phyloP scores from a whole-genome alignment of 2,113 vertebrate genomes.

The Bubo bubo region DNA sequence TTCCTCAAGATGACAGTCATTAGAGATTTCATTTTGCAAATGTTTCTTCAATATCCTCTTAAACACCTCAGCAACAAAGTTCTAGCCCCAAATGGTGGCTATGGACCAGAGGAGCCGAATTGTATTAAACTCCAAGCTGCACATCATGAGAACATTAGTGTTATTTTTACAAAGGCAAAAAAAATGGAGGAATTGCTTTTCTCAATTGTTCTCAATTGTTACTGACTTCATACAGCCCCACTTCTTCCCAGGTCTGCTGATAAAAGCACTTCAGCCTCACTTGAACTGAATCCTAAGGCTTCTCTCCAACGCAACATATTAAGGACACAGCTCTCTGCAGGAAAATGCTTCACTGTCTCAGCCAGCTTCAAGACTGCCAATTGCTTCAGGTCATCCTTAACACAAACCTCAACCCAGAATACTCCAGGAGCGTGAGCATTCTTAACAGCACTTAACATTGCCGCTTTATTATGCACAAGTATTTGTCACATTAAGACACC shows the following conservation, averaged over 20 bases:
- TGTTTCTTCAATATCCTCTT: background rate
- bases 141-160: background rate
- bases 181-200: background rate
- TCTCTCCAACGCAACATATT: background rate
- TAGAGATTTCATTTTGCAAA: background rate
- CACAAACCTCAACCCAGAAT: background rate
- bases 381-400: background rate
- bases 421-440: background rate
- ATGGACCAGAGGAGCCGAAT: background rate
- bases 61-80: background rate
- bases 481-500: background rate
- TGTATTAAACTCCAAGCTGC: background rate
- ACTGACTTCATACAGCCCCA: background rate
- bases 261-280: background rate
- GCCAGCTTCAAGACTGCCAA: background rate
- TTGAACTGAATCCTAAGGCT: background rate
- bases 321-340: background rate
- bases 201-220: background rate
- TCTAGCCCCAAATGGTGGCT: background rate
- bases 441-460: background rate
- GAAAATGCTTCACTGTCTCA: background rate
- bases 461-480: rapidly evolving
- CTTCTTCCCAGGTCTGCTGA: background rate
- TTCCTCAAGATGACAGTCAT: background rate
- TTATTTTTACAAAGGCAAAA: background rate